These are phyloP conservation scores for Ceratosolen fusciceps DNA, from an alignment of 1,140 invertebrate genomes.

Conservation along the genomic window DNA sequence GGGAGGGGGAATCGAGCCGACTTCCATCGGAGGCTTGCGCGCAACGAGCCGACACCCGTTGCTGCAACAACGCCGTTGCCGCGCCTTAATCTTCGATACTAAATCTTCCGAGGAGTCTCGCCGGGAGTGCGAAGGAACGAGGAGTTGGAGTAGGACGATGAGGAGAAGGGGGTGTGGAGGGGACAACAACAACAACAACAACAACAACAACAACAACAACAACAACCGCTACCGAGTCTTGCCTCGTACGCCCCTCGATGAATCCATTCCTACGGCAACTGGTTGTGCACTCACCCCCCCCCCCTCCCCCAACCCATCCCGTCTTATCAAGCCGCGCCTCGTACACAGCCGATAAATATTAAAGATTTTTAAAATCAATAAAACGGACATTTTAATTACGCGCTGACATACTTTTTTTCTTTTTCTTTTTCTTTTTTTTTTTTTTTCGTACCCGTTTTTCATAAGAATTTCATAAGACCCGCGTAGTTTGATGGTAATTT, in stretches of 20 bases:
- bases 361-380: conserved; percentile 14
- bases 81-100: conserved; percentile 60
- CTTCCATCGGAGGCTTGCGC: too few species aligned
- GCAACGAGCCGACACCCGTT: too few species aligned
- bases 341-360: conserved; percentile 25
- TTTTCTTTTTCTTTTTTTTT: too few species aligned
- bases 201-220: too few species aligned
- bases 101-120: conserved; percentile 50
- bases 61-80: too few species aligned
- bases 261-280: conserved; percentile 38
- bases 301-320: too few species aligned
- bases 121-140: conserved; percentile 37
- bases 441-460: too few species aligned
- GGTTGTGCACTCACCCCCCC: too few species aligned
- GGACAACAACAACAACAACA: too few species aligned
- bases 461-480: conserved; percentile 7
- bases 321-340: conserved; percentile 7
- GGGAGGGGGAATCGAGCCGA: too few species aligned
- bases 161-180: too few species aligned
- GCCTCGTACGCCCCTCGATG: neutral
- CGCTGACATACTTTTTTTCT: conserved; percentile 7
- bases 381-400: conserved; percentile 20
- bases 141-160: too few species aligned
- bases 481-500: conserved; percentile 17
- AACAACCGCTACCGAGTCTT: conserved; percentile 40